phyloP scores from a whole-genome alignment of 2,888 invertebrate species.

The Bimastos eiseni region DNA sequence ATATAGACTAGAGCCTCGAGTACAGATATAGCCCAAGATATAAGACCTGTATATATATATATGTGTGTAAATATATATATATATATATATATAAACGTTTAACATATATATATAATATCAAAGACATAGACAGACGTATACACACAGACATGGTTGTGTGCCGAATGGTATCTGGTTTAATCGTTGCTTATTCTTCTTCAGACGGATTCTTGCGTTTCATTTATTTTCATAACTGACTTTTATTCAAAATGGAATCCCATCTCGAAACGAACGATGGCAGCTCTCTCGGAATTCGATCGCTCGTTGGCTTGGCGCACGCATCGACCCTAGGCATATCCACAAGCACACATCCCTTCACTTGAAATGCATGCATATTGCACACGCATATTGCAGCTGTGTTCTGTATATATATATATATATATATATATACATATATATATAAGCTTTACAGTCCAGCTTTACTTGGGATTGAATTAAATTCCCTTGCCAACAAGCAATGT shows the following conservation, averaged over 20 bases:
- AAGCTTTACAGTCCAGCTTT: too few relatives aligned
- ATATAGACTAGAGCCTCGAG: background rate
- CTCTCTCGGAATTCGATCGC: background rate
- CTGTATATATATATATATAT: too few relatives aligned
- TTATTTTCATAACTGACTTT: slow-evolving; percentile 24
- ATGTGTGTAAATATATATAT: background rate
- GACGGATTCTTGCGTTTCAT: slow-evolving; percentile 7
- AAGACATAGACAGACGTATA: background rate
- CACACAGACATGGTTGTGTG: background rate
- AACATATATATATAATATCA: background rate
- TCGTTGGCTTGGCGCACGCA: background rate
- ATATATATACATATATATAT: too few relatives aligned
- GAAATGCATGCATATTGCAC: too few relatives aligned
- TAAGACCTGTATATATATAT: background rate
- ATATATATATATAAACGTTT: background rate
- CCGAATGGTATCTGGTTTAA: background rate
- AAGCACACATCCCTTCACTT: too few relatives aligned
- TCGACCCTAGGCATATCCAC: background rate
- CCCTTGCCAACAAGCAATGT: too few relatives aligned
- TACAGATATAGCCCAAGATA: background rate
- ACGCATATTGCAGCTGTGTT: too few relatives aligned
- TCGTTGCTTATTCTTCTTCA: background rate
- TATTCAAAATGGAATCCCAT: slow-evolving; percentile 7
- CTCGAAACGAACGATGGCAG: background rate
- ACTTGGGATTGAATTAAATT: too few relatives aligned